Base-by-base conservation (phyloP, 2,888 invertebrate genomes). In the Lottia gigantea region DNA sequence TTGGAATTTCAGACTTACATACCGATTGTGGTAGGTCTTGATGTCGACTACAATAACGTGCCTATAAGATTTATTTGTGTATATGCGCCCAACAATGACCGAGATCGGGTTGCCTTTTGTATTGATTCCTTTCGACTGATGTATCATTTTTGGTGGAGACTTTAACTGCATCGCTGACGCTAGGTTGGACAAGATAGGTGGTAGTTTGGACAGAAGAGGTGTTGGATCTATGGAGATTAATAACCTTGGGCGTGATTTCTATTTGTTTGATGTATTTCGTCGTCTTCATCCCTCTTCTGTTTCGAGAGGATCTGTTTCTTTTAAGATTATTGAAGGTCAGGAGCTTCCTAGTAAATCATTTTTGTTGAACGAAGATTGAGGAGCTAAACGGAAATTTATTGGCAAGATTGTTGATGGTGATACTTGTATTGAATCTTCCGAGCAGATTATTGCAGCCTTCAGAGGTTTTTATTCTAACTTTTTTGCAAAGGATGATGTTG, bases 131-230 rank as follows among this genome's bases (percentile, higher is more conserved):
- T 26, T 65, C 65, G 12, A 67, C 67, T 40, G 62, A 15, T 25
- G 65, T 49, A 16, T 75, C 7, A 66, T 71, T 31, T 31, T 75
- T 31, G 61, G 16, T 49, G 74, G 74, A 15, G 74, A 74, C 63
- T 74, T 70, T 64, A 74, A 74, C 64, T 74, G 64, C 63, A 68
- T 74, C 55, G 65, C 64, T 23, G 68, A 72, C 63, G 40, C 69
- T 12, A 25, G 31, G 0, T 26, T 72, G 1, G 70, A 74, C 46
- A 72, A 71, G 66, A n/a, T 73, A 16, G 73, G 75, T 19, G 73
- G 73, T 16, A 66, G 67, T 47, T 26, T 55, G 25, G 55, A 71
- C 23, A 31, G 62, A 26, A 68, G 71, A 23, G 62, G 62, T 12
- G 47, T 31, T n/a, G 72, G 71, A 0, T 71, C 67, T 25, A 63